Evolutionary conservation across 2,888 invertebrate genomes (phyloP), one percentile per base, ranked within the genome.

Genomic region (Tetheella fluctuosa): DNA sequence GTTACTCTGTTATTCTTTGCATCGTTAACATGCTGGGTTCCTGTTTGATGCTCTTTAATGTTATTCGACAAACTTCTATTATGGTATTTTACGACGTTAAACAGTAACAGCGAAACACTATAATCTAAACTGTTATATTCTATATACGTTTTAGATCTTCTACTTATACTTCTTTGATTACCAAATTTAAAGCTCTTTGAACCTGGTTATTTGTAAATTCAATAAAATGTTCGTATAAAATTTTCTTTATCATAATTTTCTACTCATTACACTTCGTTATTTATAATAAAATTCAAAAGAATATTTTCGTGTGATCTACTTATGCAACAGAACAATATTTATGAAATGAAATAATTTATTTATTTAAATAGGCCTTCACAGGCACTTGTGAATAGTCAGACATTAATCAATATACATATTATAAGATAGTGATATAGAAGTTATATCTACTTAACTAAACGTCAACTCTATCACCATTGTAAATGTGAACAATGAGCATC

Each of bases 1-100:
- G 66, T 70, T 62, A 62, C 66, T 64, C 56, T 63, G 53, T 55
- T 55, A 52, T 59, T 48, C 25, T 39, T 59, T 59, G 58, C 61
- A 54, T 60, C 54, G 58, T 60, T 54, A 57, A 56, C 30, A 68
- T 67, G 64, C 62, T 54, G 39, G 60, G 67, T 65, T 57, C 30
- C 39, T 52, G 60, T 42, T 52, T 62, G 62, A 59, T 61, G 52
- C 54, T 61, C 58, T 62, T 62, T 63, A 61, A 60, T 59, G 54
- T 61, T 63, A 64, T 48, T 48, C 48, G 48, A 48, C 42, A 48
- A 48, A 59, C 63, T 30, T 53, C 59, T 30, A 25, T 28, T 53
- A 60, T 58, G 37, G 42, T 58, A 60, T 61, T 23, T 55, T 59
- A 20, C 58, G 59, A 59, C 23, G 23, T 30, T 34, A 30, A 8